Evolutionary conservation across 2,797 vertebrate species (phyloP), one percentile per base, ranked within the genome.

Genomic region (Sebastes minor): DNA sequence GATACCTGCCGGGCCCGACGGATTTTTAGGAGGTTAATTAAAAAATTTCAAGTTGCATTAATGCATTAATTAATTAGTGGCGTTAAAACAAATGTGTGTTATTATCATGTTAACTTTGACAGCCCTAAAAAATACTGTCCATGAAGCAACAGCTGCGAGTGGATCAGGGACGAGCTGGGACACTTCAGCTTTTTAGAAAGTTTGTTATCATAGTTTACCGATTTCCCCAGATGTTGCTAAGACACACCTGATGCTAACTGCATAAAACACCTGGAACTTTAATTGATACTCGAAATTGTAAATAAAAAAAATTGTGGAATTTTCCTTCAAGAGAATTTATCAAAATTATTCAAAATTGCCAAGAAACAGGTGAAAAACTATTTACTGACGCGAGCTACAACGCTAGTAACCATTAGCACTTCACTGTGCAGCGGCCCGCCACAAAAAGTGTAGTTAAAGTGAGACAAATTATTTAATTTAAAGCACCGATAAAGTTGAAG

Each of bases 121-220:
- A 46, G 42, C 14, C 42, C 42, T 18, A 18, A 46, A 46, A 25
- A 32, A 13, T 38, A 38, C 0, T 5, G 35, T 42, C 0, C 20
- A n/a, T 16, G 28, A 27, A 30, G 57, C 57, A 30, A 10, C 16
- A 60, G 4, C 8, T 60, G 18, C 16, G 13, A 20, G 18, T 18
- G 14, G 42, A 46, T 46, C 52, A 55, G n/a, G 8, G 8, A 7
- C 5, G 1, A 55, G n/a, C 22, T 55, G 20, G 49, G 55, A 57
- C 23, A 14, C 55, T 56, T 25, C 10, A 8, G 5, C 38, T 30
- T 67, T 68, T 57, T 49, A 59, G 57, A 12, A 59, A 23, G 27
- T 49, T 46, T 22, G 65, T 68, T 33, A 1, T 55, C 27, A 67
- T 52, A 12, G 27, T 23, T 72, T 60, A 62, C 13, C n/a, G 6